Base-by-base conservation (phyloP, 2,888 invertebrate species). In the Leuctra nigra region DNA sequence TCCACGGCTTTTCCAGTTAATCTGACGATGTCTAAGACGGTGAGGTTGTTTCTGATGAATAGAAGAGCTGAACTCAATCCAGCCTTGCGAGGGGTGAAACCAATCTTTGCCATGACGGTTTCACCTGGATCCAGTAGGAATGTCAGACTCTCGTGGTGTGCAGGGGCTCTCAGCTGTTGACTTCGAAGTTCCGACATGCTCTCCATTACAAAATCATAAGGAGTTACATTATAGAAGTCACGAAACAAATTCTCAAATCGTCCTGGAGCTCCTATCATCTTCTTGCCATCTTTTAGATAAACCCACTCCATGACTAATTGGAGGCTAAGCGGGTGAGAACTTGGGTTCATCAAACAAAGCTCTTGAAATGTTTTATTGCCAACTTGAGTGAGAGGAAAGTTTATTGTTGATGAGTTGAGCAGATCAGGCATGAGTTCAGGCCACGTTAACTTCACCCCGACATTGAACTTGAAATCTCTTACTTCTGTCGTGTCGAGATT, bases 1-100 rank as follows among this genome's bases (percentile, higher is more conserved):
- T 82, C 75, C 1, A 90, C 92, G 14, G 95, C 93, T 67, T 86
- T 84, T 0, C 92, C 96, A 56, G 81, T 82, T 60, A 98, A 72
- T 67, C 86, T 82, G 23, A 95, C 77, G 2, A 86, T 84, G 72
- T 98, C 97, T 67, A 96, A 72, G 35, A 93, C 83, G 0, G 97
- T 98, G 67, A 98, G 75, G 72, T 98, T 98, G 72, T 97, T 98
- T 65, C 96, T 48, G 67, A 83, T 69, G 63, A 79, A 77, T 11
- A 82, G 68, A 58, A 76, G 70, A 1, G 79, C 74, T 39, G 77
- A 72, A 64, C 77, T 73, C 18, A 73, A 64, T 25, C 68, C 69
- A 3, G 77, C 64, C 55, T 69, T 68, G 33, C 67, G 63, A 20
- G 79, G 79, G 62, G 70, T 65, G 68, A 80, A 80, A 22, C 70